These are phyloP conservation scores for Parnassius mnemosyne DNA, from an alignment of 2,888 invertebrate species.

Conservation along the genomic window DNA sequence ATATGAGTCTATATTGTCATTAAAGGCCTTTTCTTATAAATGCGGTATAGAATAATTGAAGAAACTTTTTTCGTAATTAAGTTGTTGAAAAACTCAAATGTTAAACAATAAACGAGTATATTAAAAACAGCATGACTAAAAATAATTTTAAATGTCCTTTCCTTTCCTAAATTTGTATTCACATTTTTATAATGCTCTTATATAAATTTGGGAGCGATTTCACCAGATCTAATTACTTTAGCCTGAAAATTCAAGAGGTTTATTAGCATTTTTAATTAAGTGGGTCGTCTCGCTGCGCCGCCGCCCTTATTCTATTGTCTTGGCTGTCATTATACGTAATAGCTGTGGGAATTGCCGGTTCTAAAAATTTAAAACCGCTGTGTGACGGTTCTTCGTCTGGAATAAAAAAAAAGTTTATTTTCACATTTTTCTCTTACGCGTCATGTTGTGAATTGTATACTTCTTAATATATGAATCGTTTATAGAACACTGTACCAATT, in stretches of 20 bases:
- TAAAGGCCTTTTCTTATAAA: too few relatives aligned
- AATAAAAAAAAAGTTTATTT: conserved; percentile 15
- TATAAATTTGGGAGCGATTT: conserved; percentile 16
- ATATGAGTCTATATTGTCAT: too few relatives aligned
- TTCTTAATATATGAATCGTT: conserved; percentile 11
- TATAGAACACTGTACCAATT: neutral
- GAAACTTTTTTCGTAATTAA: too few relatives aligned
- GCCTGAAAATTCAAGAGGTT: conserved; percentile 28
- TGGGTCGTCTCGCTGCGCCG: conserved; percentile 24
- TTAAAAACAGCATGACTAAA: too few relatives aligned
- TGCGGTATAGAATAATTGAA: too few relatives aligned
- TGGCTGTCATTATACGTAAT: conserved; percentile 34
- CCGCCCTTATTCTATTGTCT: conserved; percentile 29
- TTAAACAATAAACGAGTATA: too few relatives aligned
- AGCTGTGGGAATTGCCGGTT: conserved; percentile 32
- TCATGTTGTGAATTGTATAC: conserved; percentile 11
- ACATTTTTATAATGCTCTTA: conserved; percentile 6
- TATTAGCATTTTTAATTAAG: conserved; percentile 38
- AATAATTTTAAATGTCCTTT: too few relatives aligned
- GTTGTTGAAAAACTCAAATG: too few relatives aligned
- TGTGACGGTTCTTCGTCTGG: conserved; percentile 10
- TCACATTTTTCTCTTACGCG: conserved; percentile 13
- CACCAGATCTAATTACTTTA: conserved; percentile 22
- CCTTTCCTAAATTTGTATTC: neutral
- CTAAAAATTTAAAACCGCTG: conserved; percentile 27